phyloP scores from a whole-genome alignment of 2,113 vertebrate genomes.

The Centropristis striata region DNA sequence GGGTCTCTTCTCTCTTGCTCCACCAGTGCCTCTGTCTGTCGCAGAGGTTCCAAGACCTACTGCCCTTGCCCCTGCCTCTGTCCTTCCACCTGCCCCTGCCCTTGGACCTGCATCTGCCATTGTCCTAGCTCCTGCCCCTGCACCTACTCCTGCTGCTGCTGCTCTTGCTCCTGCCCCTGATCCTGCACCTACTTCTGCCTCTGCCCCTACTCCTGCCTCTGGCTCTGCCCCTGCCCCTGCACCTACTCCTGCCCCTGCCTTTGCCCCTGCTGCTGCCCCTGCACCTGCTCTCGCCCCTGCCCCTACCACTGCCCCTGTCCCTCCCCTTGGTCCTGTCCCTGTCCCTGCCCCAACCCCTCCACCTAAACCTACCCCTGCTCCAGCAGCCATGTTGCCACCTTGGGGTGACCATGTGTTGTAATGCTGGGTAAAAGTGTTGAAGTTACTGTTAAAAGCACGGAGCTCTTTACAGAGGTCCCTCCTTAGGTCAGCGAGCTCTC shows the following conservation, averaged over 20 bases:
- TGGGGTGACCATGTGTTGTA: conserved; percentile 88
- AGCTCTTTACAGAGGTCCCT: conserved; percentile 86
- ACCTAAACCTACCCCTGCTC: conserved; percentile 44
- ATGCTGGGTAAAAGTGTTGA: conserved; percentile 85
- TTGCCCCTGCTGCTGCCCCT: neutral
- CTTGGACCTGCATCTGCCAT: neutral
- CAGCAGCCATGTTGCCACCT: conserved; percentile 61
- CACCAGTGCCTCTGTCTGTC: conserved; percentile 42
- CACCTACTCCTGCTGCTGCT: neutral
- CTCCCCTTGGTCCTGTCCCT: neutral
- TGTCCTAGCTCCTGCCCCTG: neutral
- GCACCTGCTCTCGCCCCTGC: neutral
- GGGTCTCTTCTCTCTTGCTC: conserved; percentile 70
- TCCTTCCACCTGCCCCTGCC: neutral
- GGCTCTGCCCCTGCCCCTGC: neutral
- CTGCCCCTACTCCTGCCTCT: conserved; percentile 18
- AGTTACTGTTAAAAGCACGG: conserved; percentile 87
- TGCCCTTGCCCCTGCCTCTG: neutral
- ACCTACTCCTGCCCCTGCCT: neutral
- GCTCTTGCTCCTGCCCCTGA: neutral
- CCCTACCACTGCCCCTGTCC: neutral
- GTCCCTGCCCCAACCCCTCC: conserved; percentile 30
- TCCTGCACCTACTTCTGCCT: conserved; percentile 10
- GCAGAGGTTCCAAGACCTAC: conserved; percentile 45
- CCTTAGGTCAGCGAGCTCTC: conserved; percentile 84